phyloP scores from a whole-genome alignment of 53 echinoderm and acorn worm genomes.

The Actinopyga echinites region DNA sequence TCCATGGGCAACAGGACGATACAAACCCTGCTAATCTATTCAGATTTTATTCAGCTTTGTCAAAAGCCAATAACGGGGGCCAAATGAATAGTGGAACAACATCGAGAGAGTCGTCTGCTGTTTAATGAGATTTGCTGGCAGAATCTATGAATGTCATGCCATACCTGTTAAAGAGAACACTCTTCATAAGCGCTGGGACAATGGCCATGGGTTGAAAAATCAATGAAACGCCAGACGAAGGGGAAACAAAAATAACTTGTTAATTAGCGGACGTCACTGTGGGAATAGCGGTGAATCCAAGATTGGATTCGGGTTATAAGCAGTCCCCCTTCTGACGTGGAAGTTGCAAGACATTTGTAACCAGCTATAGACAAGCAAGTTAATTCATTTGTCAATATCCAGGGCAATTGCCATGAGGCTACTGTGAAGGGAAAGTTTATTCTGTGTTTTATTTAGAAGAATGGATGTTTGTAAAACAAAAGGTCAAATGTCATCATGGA shows the following conservation, averaged over 20 bases:
- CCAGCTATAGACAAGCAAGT: not conserved
- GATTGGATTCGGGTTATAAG: conserved; percentile 28
- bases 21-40: conserved; percentile 30
- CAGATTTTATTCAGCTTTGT: conserved; percentile 42
- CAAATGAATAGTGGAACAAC: conserved; percentile 38
- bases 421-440: not conserved
- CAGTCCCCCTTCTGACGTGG: not conserved
- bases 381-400: conserved; percentile 39
- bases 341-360: conserved; percentile 1
- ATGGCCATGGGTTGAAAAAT: conserved; percentile 40
- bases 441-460: conserved; percentile 20
- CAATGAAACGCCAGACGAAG: conserved; percentile 37
- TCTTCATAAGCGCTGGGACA: conserved; percentile 18
- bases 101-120: conserved; percentile 10
- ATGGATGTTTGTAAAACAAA: not conserved
- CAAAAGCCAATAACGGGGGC: conserved; percentile 38
- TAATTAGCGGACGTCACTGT: conserved; percentile 35
- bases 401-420: conserved; percentile 33
- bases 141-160: conserved; percentile 41
- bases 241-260: conserved; percentile 41
- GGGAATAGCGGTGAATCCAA: conserved; percentile 12
- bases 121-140: conserved; percentile 34
- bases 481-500: too few species aligned
- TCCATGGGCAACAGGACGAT: not conserved
- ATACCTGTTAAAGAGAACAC: conserved; percentile 36